Evolutionary conservation across 2,888 invertebrate genomes (phyloP), one percentile per base, ranked within the genome.

Genomic region (Gymnosoma rotundatum): DNA sequence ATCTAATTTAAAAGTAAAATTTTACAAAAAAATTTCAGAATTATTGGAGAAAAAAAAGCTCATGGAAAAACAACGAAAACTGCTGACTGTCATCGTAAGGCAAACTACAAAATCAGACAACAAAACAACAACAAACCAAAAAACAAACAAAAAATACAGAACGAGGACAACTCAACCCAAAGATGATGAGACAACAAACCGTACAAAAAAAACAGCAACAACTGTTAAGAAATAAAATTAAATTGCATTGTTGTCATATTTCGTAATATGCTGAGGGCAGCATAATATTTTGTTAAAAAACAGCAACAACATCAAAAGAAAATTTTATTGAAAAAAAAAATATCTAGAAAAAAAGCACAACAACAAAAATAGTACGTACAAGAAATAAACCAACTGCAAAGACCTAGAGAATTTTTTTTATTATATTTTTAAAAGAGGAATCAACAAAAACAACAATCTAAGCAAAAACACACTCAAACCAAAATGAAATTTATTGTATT

Each of bases 161-260:
- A 78, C 83, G 86, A 86, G 82, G 81, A 84, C 84, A 84, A 81
- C 73, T 73, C 73, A 83, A 67, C 42, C 61, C 78, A 83, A 83
- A 78, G 73, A 78, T 78, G 78, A 83, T 78, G 72, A 83, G 81
- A 78, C 78, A 84, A 81, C 84, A 80, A 81, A 78, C 64, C 58
- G 48, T 69, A 58, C 67, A 69, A 64, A 56, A 75, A 54, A 42
- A 12, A 42, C 42, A 42, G 42, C 54, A 74, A 74, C 38, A 87
- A 84, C 83, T 85, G 84, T 50, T 52, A 45, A 67, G 80, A 79
- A 76, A 78, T 76, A 80, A 78, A 61, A 76, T 64, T 54, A 88
- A 82, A 86, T 89, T 90, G 90, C 90, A 90, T 89, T 90, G 89
- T 90, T 90, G 90, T 89, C 90, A 90, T 90, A 89, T 90, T 90